Evolutionary conservation across 2,113 vertebrate species (phyloP), one percentile per base, ranked within the genome.

Genomic region (Butastur rufipennis): DNA sequence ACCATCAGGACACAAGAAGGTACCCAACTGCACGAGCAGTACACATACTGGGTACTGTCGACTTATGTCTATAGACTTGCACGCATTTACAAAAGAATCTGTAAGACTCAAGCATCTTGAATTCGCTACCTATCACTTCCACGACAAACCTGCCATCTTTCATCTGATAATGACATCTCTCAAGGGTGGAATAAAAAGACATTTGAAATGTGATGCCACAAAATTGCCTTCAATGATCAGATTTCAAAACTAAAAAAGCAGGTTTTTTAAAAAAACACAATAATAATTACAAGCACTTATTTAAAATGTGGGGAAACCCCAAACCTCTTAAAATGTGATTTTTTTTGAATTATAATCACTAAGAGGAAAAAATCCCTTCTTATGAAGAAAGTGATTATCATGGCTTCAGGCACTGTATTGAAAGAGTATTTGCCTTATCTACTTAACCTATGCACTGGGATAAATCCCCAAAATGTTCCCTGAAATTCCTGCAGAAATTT

Each of bases 401-500:
- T 38, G 42, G 42, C 65, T 94, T 94, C 59, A 74, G 88, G 42
- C 34, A 80, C 0, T 42, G 50, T 26, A 81, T 0, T 81, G 81
- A 72, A 88, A 52, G 56, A 50, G 8, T 40, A 48, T 47, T 59
- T 81, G 72, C 66, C 53, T 82, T 80, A 90, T 63, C 68, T 74
- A 31, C 38, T 84, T 62, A n/a, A 66, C 21, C 80, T 78, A 7
- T 40, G 29, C 50, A 38, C 47, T 74, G 23, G 21, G 80, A 78
- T 19, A 86, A 84, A 81, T 38, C 16, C 25, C 75, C 10, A 18
- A 23, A 74, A 25, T 1, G 3, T 45, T 73, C 59, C 53, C 53
- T 90, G 78, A 73, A 80, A 77, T 53, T 93, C 84, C 53, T 96
- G 77, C 36, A 91, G 65, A 85, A 84, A 92, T 91, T 50, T 71